Percentiles rank a stretch among this genome's conserved stretches.
Conservation (phyloP, 2,797 vertebrate genomes). For the Cossypha caffra region DNA sequence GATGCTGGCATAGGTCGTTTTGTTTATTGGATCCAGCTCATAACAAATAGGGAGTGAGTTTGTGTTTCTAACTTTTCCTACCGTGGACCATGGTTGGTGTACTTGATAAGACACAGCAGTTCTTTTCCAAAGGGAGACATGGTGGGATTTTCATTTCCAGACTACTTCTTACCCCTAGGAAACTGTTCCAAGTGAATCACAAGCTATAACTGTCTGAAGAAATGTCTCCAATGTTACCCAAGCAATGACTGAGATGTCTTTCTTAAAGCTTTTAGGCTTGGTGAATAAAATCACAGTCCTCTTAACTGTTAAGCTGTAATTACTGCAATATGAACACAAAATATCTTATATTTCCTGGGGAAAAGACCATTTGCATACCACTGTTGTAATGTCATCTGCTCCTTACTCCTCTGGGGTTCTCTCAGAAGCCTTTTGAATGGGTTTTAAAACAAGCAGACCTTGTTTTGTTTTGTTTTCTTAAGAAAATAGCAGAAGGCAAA, state of each 20-base stretch:
- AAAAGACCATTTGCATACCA: conserved; percentile 52
- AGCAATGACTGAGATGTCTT: conserved; percentile 41
- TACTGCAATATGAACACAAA: conserved; percentile 41
- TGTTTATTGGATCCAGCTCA: conserved; percentile 44
- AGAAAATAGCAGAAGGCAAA: conserved; percentile 65
- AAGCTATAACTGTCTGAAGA: conserved; percentile 23
- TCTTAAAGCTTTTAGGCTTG: conserved; percentile 47
- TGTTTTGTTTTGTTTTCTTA: conserved; percentile 65
- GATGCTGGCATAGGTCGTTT: conserved; percentile 26
- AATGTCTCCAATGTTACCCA: conserved; percentile 48
- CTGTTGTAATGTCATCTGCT: conserved; percentile 49
- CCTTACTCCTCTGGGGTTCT: conserved; percentile 39
- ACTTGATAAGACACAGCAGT: neutral
- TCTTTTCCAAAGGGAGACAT: conserved; percentile 29
- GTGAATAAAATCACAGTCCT: conserved; percentile 34
- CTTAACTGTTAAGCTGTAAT: conserved; percentile 56
- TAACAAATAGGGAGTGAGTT: conserved; percentile 51
- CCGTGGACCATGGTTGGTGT: neutral
- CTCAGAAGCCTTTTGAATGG: conserved; percentile 55
- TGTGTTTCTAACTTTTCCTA: conserved; percentile 49
- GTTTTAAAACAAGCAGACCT: conserved; percentile 59
- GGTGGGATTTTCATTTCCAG: conserved; percentile 21
- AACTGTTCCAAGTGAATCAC: conserved; percentile 42
- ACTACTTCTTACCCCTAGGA: conserved; percentile 28
- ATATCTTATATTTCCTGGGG: conserved; percentile 52